phyloP scores from a whole-genome alignment of 2,113 vertebrate genomes.

The Mustelus asterias region DNA sequence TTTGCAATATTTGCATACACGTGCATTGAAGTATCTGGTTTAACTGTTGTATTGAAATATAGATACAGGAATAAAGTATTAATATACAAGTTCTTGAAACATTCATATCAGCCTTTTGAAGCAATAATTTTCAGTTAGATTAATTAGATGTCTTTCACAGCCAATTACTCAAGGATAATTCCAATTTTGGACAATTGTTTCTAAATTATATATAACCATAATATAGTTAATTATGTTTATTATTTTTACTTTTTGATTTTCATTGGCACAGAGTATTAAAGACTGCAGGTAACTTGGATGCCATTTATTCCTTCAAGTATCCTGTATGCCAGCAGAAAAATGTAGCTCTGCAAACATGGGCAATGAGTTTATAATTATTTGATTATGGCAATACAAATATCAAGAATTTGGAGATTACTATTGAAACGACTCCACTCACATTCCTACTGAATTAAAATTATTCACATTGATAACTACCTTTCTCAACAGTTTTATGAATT shows the following conservation, averaged over 20 bases:
- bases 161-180: not conserved
- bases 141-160: not conserved
- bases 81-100: not conserved
- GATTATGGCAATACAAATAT: not conserved
- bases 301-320: not conserved
- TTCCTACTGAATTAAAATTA: no score
- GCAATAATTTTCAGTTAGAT: not conserved
- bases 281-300: not conserved
- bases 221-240: not conserved
- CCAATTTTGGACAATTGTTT: not conserved
- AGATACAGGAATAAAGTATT: not conserved
- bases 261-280: not conserved
- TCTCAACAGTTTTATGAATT: no score
- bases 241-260: not conserved
- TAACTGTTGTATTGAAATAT: not conserved
- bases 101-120: not conserved
- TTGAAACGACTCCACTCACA: not conserved
- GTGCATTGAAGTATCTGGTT: not conserved
- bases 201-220: not conserved
- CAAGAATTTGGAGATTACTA: not conserved
- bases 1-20: not conserved
- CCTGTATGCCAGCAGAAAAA: not conserved
- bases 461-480: no score
- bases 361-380: not conserved
- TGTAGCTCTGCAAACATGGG: not conserved